Base-by-base conservation (phyloP, 2,888 invertebrate genomes). In the Urechis unicinctus region DNA sequence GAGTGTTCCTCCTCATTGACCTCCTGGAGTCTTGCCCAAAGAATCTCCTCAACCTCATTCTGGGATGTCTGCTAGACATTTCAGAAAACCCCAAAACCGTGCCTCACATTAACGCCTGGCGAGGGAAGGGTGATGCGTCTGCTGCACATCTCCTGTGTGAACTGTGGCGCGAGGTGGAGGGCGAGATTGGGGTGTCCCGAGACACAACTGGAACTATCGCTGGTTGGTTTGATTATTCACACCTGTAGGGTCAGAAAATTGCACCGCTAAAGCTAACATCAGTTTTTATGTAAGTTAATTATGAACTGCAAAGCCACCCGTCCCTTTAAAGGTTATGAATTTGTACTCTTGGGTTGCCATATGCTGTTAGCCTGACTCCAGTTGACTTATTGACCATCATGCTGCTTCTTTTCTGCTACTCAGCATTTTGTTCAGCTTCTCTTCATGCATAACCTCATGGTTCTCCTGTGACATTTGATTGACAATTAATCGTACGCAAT, bases 41-140 rank as follows among this genome's bases (percentile, higher is more conserved):
- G 58, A 70, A 66, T 57, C 73, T 77, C 70, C 74, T 75, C 62
- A 75, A 72, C 62, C 63, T 74, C 52, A 69, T 78, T 25, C 65
- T 78, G 21, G 77, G 78, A 41, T 77, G 75, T 59, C 62, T 78
- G 52, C 61, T 77, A 45, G 78, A 78, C 61, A 63, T 78, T 50
- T 69, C 71, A 60, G 77, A 77, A 60, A 78, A 78, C 59, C 70
- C 73, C 2, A 77, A 76, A 62, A 71, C 74, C 13, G 59, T 76
- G 3, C 68, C 73, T 48, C 77, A 78, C 62, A 64, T 78, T 21
- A 60, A 68, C 42, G 68, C 74, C 9, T 78, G 78, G 78, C 61
- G 73, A n/a, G 76, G 77, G 1, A 65, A 65, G 47, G 63, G 67
- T 17, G 69, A 69, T 55, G 61, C 65, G 31, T 69, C 75, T 0